Base-by-base conservation (phyloP, 2,113 vertebrate genomes). In the Periophthalmodon schlosseri region DNA sequence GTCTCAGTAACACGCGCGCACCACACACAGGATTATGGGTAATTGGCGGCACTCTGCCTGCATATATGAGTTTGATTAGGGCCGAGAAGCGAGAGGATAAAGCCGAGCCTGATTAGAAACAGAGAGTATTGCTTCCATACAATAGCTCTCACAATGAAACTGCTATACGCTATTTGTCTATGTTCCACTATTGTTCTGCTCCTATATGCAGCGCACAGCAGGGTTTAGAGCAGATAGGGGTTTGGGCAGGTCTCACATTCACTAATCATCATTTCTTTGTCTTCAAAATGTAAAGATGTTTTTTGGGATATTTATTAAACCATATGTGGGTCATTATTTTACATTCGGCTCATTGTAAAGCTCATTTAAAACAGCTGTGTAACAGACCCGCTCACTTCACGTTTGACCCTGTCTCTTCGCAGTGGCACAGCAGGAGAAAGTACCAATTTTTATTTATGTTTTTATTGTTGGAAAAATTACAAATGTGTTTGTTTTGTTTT, bases 61-160 rank as follows among this genome's bases (percentile, higher is more conserved):
- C 90, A 89, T 92, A 90, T 90, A 89, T 90, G 88, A 92, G 88
- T 88, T 90, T 90, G 88, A 92, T 91, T 90, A 91, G 85, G 60
- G 81, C 82, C 79, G 87, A 88, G 87, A 83, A 90, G 87, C 79
- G 81, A 78, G 87, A 87, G 91, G 86, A 91, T 88, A 82, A 86
- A 91, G 87, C 85, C 87, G 71, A 88, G 86, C 74, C 86, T 90
- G 89, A 91, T 91, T 89, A 92, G 83, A 92, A 90, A 82, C 87
- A 91, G 90, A 91, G 80, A 70, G 75, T 74, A 89, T 86, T 70
- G 72, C 86, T 88, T 87, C 83, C 75, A 85, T 89, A 88, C 87
- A 89, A 90, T 87, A 75, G 73, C 69, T 84, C 67, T 57, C 79
- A 81, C 82, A 90, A 79, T 90, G 82, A 80, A 80, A 73, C 81